Evolutionary conservation across 2,888 invertebrate species (phyloP).

Genomic region (Acrobeloides nanus): DNA sequence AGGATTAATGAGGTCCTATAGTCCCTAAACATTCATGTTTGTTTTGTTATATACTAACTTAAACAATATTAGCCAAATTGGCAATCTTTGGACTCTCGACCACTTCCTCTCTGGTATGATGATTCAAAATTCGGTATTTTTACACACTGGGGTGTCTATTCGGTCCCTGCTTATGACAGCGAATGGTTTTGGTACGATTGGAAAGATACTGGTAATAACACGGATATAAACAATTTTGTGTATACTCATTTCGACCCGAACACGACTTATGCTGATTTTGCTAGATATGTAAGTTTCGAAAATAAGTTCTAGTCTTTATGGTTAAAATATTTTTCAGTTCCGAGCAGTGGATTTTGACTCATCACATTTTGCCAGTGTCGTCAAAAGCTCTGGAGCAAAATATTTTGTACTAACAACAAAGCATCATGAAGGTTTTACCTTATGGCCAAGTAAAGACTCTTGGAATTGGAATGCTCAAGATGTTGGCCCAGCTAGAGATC

Average conservation of each 20-base stretch:
- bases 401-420: constrained; percentile 58
- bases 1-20: too few relatives aligned
- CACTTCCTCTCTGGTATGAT: too few relatives aligned
- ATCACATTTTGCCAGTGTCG: constrained; percentile 73
- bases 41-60: too few relatives aligned
- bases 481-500: constrained; percentile 57
- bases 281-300: constrained; percentile 51
- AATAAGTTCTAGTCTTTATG: background rate
- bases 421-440: constrained; percentile 59
- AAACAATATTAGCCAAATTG: too few relatives aligned
- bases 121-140: too few relatives aligned
- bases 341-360: constrained; percentile 83
- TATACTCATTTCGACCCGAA: constrained; percentile 71
- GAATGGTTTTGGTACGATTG: constrained; percentile 46
- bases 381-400: constrained; percentile 75
- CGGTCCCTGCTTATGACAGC: too few relatives aligned
- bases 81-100: too few relatives aligned
- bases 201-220: constrained; percentile 34
- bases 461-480: constrained; percentile 35
- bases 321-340: constrained; percentile 63
- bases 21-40: too few relatives aligned
- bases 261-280: constrained; percentile 87
- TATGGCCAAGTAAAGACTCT: constrained; percentile 41
- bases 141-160: too few relatives aligned
- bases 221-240: constrained; percentile 64